Evolutionary conservation across 1,140 invertebrate species (phyloP).

Genomic region (Bombus haemorrhoidalis): DNA sequence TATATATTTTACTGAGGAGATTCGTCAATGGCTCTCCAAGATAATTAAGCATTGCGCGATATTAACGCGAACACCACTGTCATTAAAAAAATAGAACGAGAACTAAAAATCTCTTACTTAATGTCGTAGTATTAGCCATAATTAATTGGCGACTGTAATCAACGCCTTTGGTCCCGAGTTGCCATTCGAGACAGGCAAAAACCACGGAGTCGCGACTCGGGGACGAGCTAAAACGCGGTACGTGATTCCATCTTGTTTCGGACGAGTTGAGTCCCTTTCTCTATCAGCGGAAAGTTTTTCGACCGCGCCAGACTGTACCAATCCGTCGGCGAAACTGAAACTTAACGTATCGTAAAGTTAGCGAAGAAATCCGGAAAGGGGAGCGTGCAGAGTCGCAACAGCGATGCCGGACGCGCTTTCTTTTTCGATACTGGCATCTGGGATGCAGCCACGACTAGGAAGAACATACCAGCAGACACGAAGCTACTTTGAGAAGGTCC

Average conservation of each 20-base stretch:
- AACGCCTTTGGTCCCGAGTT: not conserved
- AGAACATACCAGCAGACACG: not conserved
- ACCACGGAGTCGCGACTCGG: no score
- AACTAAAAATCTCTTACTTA: no score
- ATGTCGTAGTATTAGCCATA: not conserved
- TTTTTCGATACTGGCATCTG: not conserved
- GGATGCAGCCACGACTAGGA: not conserved
- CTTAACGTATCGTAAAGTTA: constrained; percentile 58
- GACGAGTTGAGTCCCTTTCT: not conserved
- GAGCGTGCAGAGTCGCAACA: not conserved
- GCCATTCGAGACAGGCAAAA: not conserved
- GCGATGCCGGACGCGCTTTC: not conserved
- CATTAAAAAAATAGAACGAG: not conserved
- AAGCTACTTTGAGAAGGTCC: constrained; percentile 32
- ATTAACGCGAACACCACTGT: not conserved
- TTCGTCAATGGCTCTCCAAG: not conserved
- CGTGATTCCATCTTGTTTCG: constrained; percentile 47
- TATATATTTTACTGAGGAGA: not conserved
- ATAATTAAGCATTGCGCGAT: not conserved
- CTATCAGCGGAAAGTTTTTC: constrained; percentile 38
- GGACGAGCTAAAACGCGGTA: constrained; percentile 16
- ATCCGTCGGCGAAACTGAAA: constrained; percentile 32
- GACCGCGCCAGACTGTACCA: constrained; percentile 6
- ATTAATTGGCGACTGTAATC: not conserved
- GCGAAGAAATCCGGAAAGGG: constrained; percentile 30